Evolutionary conservation across 2,888 invertebrate genomes (phyloP), one percentile per base, ranked within the genome.

Genomic region (Herminia tarsipennalis): DNA sequence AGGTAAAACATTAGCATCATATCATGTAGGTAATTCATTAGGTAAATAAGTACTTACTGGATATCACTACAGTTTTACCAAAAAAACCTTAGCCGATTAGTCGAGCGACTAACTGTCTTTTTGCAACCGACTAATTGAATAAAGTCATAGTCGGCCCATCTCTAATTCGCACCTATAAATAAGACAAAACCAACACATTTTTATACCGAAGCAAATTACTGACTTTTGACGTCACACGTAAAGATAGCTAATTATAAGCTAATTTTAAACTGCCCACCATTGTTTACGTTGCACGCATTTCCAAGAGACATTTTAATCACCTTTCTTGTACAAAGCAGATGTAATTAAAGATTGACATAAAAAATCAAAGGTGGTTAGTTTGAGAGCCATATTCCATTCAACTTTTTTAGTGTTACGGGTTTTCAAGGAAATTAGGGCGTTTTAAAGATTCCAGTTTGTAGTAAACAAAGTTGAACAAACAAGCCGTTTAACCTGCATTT

Each of bases 291-390:
- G 34, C 45, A 17, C 34, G 38, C 12, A 32, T 33, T 8, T 16
- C 13, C n/a, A 17, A 24, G 28, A 17, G 45, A 39, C 28, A 39
- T 34, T 43, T n/a, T 39, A 38, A 45, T 45, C n/a, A 25, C 17
- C 24, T 9, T n/a, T 30, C 21, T 28, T 17, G n/a, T 16, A 34
- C 14, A 45, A 28, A 39, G 14, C 28, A 33, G 27, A 28, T 38
- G 28, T 33, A 22, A 30, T 32, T 32, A 41, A 21, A 13, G 16
- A 33, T 25, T 18, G 24, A 3, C 35, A 18, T 28, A 27, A 16
- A 13, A 43, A 37, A 44, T 38, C 44, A 33, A 33, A 33, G 37
- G 8, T 16, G 12, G 14, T 30, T 32, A 39, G 16, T 17, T 8
- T 13, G 17, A 3, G 14, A 39, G 2, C 16, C 29, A 16, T 29